These are phyloP conservation scores for Brachymystax lenok DNA, from an alignment of 2,797 vertebrate species.

Conservation along the genomic window DNA sequence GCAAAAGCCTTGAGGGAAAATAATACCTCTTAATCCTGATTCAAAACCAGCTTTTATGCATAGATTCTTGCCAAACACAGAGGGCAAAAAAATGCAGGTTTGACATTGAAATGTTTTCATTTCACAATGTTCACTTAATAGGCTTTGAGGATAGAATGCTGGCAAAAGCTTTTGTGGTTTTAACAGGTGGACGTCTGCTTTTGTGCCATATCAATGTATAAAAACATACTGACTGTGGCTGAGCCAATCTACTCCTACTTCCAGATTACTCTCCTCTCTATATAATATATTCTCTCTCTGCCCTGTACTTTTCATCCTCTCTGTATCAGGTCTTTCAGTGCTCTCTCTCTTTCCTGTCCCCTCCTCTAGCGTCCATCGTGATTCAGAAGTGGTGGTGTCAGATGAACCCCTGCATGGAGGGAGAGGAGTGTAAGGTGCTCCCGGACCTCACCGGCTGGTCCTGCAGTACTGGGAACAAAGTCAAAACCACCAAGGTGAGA, in stretches of 20 bases:
- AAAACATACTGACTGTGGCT: not conserved
- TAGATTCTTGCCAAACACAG: conserved; percentile 7
- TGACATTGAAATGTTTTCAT: conserved; percentile 4
- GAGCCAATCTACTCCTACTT: not conserved
- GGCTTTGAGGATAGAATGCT: not conserved
- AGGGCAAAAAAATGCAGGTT: not conserved
- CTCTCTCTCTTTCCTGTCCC: not conserved
- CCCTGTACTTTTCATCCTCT: not conserved
- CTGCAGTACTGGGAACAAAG: conserved; percentile 83
- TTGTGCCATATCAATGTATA: not conserved
- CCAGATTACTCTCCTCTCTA: not conserved
- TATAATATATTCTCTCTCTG: not conserved
- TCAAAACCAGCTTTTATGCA: not conserved
- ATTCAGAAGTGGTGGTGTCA: conserved; percentile 85
- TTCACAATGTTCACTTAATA: not conserved
- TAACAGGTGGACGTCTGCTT: not conserved
- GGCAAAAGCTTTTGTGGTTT: not conserved
- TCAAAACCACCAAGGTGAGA: conserved; percentile 83
- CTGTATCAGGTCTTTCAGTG: not conserved
- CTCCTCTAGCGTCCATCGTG: conserved; percentile 76
- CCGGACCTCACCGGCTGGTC: conserved; percentile 82
- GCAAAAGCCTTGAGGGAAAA: not conserved
- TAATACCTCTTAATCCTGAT: not conserved
- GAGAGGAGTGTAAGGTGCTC: conserved; percentile 81
- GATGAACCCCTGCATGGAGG: conserved; percentile 80